Evolutionary conservation across 1,140 invertebrate species (phyloP), one percentile per base, ranked within the genome.

Genomic region (Platyscapa corneri): DNA sequence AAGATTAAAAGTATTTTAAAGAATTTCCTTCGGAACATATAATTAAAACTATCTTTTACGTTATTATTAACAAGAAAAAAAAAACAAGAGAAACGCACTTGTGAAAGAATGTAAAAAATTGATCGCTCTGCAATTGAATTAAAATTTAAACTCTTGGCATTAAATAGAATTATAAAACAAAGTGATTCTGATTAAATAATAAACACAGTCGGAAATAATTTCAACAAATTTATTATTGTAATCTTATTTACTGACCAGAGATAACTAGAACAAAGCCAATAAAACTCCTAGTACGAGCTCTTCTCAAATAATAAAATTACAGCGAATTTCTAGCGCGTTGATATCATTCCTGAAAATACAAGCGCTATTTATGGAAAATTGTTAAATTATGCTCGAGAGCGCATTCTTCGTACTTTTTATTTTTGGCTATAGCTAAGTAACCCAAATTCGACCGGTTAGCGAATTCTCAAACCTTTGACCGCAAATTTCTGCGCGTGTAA

Each of bases 391-490:
- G 10, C 56, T 7, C 3, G 10, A 23, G 27, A 60, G 56, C 56
- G 20, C 27, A 60, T 3, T 27, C 23, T n/a, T n/a, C n/a, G n/a
- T n/a, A n/a, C n/a, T n/a, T n/a, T n/a, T n/a, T n/a, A n/a, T n/a
- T n/a, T n/a, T n/a, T 39, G 27, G 6, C 76, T 27, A 27, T 8
- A 60, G 10, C 60, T 60, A 27, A 39, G 70, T 76, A 74, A 85
- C 77, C 77, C 30, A 74, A 74, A 85, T 80, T 7, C 32, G 53
- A 30, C 10, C 37, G 8, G n/a, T 70, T 81, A 27, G 53, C 46
- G 30, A 76, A 78, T 82, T 82, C 49, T 82, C 72, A 32, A 81
- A 74, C 53, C 78, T 65, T 72, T 39, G 46, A 49, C 53, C 30
- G 23, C 37, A 42, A 79, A 70, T 84, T 79, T 84, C 76, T 30